Conservation (phyloP, 2,888 invertebrate genomes). For the Sialis fuliginosa region DNA sequence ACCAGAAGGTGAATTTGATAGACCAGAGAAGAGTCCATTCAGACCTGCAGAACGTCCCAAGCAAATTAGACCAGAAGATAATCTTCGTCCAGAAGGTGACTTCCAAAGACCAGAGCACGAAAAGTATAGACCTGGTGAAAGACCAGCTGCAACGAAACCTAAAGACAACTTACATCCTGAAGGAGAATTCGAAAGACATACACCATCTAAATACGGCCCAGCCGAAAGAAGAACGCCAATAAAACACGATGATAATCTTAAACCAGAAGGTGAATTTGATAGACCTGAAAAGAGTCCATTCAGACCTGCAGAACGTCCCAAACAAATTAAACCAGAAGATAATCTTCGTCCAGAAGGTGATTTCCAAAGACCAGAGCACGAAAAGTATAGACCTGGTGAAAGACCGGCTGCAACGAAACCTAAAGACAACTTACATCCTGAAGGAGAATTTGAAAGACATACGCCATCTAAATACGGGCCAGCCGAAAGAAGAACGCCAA, state of each 20-base stretch:
- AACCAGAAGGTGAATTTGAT: slow-evolving; percentile 33
- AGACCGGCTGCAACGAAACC: slow-evolving; percentile 22
- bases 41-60: slow-evolving; percentile 26
- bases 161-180: slow-evolving; percentile 34
- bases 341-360: slow-evolving; percentile 40
- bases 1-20: slow-evolving; percentile 24
- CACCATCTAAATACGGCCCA: slow-evolving; percentile 12
- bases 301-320: slow-evolving; percentile 30
- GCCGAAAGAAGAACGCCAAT: slow-evolving; percentile 23
- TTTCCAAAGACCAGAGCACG: slow-evolving; percentile 24
- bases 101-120: slow-evolving; percentile 22
- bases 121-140: slow-evolving; percentile 23
- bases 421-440: slow-evolving; percentile 30
- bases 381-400: slow-evolving; percentile 27
- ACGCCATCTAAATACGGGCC: slow-evolving; percentile 26
- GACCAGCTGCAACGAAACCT: slow-evolving; percentile 22
- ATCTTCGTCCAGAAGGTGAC: slow-evolving; percentile 35
- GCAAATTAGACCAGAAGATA: slow-evolving; percentile 28
- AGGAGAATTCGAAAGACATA: slow-evolving; percentile 21
- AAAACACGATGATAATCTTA: slow-evolving; percentile 27
- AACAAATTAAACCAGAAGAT: slow-evolving; percentile 38
- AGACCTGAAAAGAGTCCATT: slow-evolving; percentile 21
- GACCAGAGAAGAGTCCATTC: slow-evolving; percentile 23
- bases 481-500: slow-evolving; percentile 25
- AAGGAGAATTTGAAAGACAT: slow-evolving; percentile 34